phyloP scores from a whole-genome alignment of 1,140 invertebrate genomes.

The Pseudomyrmex dendroicus region DNA sequence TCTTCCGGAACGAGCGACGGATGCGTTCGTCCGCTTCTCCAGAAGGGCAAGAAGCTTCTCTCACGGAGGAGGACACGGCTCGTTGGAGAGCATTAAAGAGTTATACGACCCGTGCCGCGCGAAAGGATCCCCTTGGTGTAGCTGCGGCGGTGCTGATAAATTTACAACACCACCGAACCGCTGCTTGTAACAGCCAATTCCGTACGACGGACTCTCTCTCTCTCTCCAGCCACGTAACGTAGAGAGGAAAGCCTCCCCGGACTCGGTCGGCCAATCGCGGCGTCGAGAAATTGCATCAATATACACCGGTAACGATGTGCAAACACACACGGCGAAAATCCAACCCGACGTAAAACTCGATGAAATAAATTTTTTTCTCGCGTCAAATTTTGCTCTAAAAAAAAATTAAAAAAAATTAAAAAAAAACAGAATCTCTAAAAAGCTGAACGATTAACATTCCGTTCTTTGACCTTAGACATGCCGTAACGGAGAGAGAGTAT shows the following conservation, averaged over 20 bases:
- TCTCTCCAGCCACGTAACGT: neutral
- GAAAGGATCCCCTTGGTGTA: constrained; percentile 1
- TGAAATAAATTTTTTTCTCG: too few species aligned
- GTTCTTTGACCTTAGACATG: too few species aligned
- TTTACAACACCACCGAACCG: constrained; percentile 1
- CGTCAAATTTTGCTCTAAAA: too few species aligned
- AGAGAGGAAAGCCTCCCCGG: neutral
- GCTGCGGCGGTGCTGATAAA: constrained; percentile 17
- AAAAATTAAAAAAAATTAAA: too few species aligned
- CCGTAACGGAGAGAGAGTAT: too few species aligned
- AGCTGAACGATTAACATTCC: too few species aligned
- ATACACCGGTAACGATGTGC: too few species aligned
- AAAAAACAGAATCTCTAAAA: too few species aligned
- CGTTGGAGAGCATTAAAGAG: constrained; percentile 28
- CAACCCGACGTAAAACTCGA: too few species aligned
- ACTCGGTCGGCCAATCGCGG: too few species aligned
- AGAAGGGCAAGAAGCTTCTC: constrained; percentile 6
- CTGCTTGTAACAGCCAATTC: constrained; percentile 10
- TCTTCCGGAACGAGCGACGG: neutral
- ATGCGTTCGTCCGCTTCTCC: neutral
- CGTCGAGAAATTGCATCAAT: too few species aligned
- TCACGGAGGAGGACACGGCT: neutral
- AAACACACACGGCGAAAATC: too few species aligned
- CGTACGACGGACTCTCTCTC: neutral
- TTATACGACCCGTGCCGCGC: constrained; percentile 8